A percentile compares a stretch with the other conserved stretches of the same genome.
Evolutionary conservation across 2,888 invertebrate genomes (phyloP).

Genomic region (Pomacea canaliculata): DNA sequence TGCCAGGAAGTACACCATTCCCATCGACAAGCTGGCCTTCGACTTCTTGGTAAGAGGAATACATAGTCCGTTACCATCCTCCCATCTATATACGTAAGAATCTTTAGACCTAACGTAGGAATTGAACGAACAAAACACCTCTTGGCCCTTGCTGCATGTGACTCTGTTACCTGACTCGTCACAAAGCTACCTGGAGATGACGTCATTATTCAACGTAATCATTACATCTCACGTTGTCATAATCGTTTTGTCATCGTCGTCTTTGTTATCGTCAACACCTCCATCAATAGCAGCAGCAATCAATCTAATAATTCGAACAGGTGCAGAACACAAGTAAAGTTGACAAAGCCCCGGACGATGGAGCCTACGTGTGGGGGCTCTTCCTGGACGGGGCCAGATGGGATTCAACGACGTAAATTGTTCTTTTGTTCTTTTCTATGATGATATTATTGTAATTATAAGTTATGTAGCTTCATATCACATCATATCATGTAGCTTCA

Average conservation of each 20-base stretch:
- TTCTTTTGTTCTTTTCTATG: not conserved
- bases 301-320: conserved; percentile 32
- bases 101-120: too few relatives aligned
- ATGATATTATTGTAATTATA: not conserved
- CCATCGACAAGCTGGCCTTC: conserved; percentile 79
- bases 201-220: too few relatives aligned
- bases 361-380: conserved; percentile 72
- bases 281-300: not conserved
- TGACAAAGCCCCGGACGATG: conserved; percentile 64
- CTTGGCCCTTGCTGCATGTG: too few relatives aligned
- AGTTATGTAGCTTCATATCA: too few relatives aligned
- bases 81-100: too few relatives aligned
- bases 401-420: conserved; percentile 73
- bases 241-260: not conserved
- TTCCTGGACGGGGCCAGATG: conserved; percentile 90
- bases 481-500: too few relatives aligned
- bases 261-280: not conserved
- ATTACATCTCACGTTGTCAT: too few relatives aligned
- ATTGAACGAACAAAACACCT: too few relatives aligned
- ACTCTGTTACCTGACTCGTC: too few relatives aligned
- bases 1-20: conserved; percentile 86
- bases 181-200: too few relatives aligned
- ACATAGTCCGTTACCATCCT: not conserved
- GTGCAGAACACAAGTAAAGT: conserved; percentile 66
- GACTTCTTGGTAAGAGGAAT: conserved; percentile 61